Evolutionary conservation across 2,888 invertebrate genomes (phyloP), one percentile per base, ranked within the genome.

Genomic region (Endotricha flammealis): DNA sequence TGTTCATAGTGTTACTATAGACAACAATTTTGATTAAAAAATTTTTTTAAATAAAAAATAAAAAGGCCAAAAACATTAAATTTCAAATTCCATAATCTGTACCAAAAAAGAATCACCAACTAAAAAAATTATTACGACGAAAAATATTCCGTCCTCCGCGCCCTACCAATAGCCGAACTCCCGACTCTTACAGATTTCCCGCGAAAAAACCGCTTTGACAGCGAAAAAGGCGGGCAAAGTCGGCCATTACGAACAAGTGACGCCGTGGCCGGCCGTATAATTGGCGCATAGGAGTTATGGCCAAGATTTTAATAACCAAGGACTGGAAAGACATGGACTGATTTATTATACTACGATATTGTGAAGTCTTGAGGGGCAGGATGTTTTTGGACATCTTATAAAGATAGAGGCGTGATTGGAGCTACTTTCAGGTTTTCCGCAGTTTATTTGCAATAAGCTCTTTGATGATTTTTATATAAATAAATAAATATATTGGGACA

Each of bases 181-280:
- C 42, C 48, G 59, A 68, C 51, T 63, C 64, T 60, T 64, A 49
- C 61, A 44, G 58, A 51, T 60, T 68, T 67, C 68, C 71, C 77
- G 79, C 78, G 74, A 77, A 81, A 82, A 82, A 81, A 77, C 60
- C 62, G 79, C 80, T 70, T 64, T 81, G 82, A 81, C 82, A 83
- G 83, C 83, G 81, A 79, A 82, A 83, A 83, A 77, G 80, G 83
- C 81, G 82, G 82, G 78, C n/a, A 79, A 69, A 67, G 61, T 65
- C 53, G 57, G 85, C 88, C 88, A 90, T 90, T 90, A 88, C 83
- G 72, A 73, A 74, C 90, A 90, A 90, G 89, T 90, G 90, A 88
- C 90, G 89, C 89, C 69, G 51, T 53, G 64, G 50, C 63, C 61
- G 48, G 55, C 60, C 36, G 52, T 57, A 57, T 64, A 63, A 63